Conservation (phyloP, 1,140 invertebrate genomes). For the Sesamia nonagrioides region DNA sequence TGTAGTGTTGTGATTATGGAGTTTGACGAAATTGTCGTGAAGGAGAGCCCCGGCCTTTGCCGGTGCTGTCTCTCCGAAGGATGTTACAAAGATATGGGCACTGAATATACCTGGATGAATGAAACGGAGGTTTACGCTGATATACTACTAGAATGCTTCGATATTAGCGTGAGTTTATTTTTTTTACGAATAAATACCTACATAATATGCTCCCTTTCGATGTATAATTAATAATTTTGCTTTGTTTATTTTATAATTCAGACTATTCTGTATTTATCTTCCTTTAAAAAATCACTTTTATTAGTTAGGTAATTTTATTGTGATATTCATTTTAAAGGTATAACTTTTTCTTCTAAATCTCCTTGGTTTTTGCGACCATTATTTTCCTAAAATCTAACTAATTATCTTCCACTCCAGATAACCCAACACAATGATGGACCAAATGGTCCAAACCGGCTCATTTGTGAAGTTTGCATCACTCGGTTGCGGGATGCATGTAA, state of each 20-base stretch:
- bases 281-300: too few relatives aligned
- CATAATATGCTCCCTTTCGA: not conserved
- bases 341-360: too few relatives aligned
- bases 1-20: slow-evolving; percentile 70
- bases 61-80: slow-evolving; percentile 84
- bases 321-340: too few relatives aligned
- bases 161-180: slow-evolving; percentile 79
- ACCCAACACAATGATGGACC: slow-evolving; percentile 80
- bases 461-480: slow-evolving; percentile 83
- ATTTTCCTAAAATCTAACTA: not conserved
- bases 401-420: slow-evolving; percentile 64
- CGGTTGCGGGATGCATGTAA: slow-evolving; percentile 80
- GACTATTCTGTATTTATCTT: too few relatives aligned
- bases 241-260: not conserved
- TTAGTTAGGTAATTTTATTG: too few relatives aligned
- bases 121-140: slow-evolving; percentile 83
- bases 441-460: slow-evolving; percentile 76
- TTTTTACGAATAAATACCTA: not conserved
- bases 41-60: slow-evolving; percentile 81
- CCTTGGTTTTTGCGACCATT: too few relatives aligned
- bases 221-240: too few relatives aligned
- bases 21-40: slow-evolving; percentile 79
- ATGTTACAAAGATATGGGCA: slow-evolving; percentile 80
- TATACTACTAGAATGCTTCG: slow-evolving; percentile 83
- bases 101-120: slow-evolving; percentile 81